Conservation (phyloP, 2,113 vertebrate species). For the Sinosuthora webbiana region DNA sequence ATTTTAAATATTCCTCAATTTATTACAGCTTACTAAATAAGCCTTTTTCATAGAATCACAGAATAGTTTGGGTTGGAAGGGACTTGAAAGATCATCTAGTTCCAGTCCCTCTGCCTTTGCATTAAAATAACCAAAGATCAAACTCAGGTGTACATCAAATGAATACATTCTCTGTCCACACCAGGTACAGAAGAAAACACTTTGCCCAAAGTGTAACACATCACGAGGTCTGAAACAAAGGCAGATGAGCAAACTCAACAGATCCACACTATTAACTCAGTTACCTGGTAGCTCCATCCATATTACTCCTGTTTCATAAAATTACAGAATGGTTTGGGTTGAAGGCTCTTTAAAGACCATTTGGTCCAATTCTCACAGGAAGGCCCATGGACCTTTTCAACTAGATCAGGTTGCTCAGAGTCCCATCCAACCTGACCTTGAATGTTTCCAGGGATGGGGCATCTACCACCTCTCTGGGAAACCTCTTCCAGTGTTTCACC, state of each 20-base stretch:
- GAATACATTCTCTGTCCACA: background rate
- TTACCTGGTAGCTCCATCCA: background rate
- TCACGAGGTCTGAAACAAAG: background rate
- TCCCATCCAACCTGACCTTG: background rate
- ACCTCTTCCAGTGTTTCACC: background rate
- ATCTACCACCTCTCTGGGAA: background rate
- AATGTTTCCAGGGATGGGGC: background rate
- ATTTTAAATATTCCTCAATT: background rate
- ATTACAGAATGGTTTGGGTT: background rate
- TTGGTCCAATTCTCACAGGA: background rate
- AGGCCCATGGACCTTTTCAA: background rate
- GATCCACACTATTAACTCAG: background rate
- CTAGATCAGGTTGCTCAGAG: background rate
- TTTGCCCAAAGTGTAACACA: background rate
- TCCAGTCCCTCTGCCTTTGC: background rate
- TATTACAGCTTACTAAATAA: background rate
- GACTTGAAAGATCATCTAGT: background rate
- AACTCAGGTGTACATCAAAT: accelerated
- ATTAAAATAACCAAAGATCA: background rate
- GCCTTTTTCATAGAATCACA: background rate
- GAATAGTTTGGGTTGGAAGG: background rate
- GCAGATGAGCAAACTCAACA: background rate
- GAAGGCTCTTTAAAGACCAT: background rate
- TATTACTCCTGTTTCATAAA: background rate
- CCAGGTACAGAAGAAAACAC: background rate